These are phyloP conservation scores for Xenentodon cancila DNA, from an alignment of 2,797 vertebrate species.

Conservation along the genomic window DNA sequence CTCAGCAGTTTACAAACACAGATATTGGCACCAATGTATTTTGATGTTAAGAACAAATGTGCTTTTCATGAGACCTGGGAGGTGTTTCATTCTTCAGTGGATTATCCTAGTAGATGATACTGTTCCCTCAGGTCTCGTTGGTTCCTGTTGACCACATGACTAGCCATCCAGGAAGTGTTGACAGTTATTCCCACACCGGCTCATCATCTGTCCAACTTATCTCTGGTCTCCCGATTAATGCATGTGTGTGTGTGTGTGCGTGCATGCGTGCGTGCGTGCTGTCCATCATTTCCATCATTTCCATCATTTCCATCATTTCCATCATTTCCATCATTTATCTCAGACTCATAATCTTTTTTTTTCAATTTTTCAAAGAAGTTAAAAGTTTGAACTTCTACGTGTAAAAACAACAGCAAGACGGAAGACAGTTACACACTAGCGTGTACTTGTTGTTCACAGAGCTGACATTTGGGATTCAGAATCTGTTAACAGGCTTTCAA, in stretches of 20 bases:
- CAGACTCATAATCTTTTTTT: no score
- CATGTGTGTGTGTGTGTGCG: conserved; percentile 1
- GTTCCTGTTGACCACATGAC: conserved; percentile 49
- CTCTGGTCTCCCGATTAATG: conserved; percentile 29
- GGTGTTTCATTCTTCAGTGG: conserved; percentile 27
- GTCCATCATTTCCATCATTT: not conserved
- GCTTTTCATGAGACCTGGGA: no score
- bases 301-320: no score
- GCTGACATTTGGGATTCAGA: conserved; percentile 31
- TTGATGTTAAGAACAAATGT: no score
- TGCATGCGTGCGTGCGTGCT: not conserved
- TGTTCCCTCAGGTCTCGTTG: conserved; percentile 49
- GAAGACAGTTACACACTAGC: no score
- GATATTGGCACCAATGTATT: no score
- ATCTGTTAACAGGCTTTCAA: conserved; percentile 38
- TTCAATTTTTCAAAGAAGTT: no score
- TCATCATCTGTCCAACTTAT: conserved; percentile 60
- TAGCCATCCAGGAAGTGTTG: conserved; percentile 49
- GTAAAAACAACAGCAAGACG: no score
- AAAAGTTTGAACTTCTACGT: no score
- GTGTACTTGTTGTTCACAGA: conserved; percentile 5
- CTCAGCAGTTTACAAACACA: no score
- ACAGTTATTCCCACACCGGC: conserved; percentile 50
- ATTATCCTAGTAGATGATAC: conserved; percentile 30
- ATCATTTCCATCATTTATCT: not conserved